phyloP scores from a whole-genome alignment of 2,113 vertebrate species.

The Hemichromis elongatus region DNA sequence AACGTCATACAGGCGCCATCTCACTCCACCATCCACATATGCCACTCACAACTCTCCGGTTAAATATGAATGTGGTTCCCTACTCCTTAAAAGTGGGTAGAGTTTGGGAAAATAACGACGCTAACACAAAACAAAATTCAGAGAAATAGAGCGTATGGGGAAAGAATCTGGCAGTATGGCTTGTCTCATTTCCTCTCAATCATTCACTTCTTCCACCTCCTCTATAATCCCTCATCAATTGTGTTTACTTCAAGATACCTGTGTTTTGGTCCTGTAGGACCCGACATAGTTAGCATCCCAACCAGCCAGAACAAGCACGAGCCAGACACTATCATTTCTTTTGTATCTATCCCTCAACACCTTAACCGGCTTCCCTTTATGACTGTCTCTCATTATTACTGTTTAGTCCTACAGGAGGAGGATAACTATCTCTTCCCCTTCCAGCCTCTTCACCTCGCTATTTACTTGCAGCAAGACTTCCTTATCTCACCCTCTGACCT shows the following conservation, averaged over 20 bases:
- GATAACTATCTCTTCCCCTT: conserved; percentile 6
- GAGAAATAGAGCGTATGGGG: background rate
- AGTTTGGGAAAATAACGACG: background rate
- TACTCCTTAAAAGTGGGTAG: background rate
- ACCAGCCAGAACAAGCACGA: background rate
- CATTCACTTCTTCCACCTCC: background rate
- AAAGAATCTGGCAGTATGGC: background rate
- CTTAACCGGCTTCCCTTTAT: background rate
- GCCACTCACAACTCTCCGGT: background rate
- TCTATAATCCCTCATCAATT: conserved; percentile 15
- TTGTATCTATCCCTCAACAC: conserved; percentile 12
- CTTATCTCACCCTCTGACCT: background rate
- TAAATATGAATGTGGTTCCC: background rate
- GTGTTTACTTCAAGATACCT: conserved; percentile 7
- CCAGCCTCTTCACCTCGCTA: background rate
- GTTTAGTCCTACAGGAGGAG: conserved; percentile 15
- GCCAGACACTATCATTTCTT: background rate
- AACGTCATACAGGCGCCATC: background rate
- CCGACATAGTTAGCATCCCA: conserved; percentile 5
- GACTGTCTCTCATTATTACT: conserved; percentile 23
- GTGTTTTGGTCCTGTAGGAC: conserved; percentile 27
- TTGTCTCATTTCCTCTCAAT: background rate
- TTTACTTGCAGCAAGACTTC: conserved; percentile 32
- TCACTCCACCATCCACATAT: background rate
- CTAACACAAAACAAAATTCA: background rate